A percentile compares a stretch with the other conserved stretches of the same genome.
Evolutionary conservation across 2,888 invertebrate genomes (phyloP).

Genomic region (Drosophila yooni): DNA sequence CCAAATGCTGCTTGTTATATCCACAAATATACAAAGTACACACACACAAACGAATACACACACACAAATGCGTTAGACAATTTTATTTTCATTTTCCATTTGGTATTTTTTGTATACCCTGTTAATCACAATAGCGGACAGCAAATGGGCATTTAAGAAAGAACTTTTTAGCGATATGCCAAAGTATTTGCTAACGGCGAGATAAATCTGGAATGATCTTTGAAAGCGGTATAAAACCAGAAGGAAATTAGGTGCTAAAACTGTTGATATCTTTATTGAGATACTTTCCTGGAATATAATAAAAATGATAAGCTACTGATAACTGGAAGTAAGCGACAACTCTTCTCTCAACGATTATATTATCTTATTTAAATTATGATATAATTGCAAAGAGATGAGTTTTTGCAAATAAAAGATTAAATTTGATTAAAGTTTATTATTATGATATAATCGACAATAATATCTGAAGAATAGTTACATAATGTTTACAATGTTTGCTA

Average conservation of each 20-base stretch:
- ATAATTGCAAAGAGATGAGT: not conserved
- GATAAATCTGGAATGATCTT: not conserved
- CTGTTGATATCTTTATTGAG: not conserved
- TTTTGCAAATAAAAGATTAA: not conserved
- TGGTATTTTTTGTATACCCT: constrained; percentile 38
- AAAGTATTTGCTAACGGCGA: no score
- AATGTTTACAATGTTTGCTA: not conserved
- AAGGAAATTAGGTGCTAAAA: not conserved
- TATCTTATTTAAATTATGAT: not conserved
- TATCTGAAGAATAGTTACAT: no score
- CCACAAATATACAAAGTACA: constrained; percentile 27
- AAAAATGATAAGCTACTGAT: not conserved
- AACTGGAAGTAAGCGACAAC: not conserved
- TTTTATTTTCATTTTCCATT: constrained; percentile 76
- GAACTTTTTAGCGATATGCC: no score
- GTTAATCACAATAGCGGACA: not conserved
- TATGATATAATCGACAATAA: not conserved
- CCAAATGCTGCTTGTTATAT: constrained; percentile 58
- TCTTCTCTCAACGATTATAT: not conserved
- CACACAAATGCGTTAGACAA: constrained; percentile 53
- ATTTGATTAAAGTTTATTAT: not conserved
- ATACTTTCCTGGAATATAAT: not conserved
- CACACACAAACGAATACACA: not conserved
- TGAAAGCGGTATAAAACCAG: not conserved
- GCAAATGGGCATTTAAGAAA: not conserved